Base-by-base conservation (phyloP, 2,113 vertebrate species). In the Phaethon lepturus region DNA sequence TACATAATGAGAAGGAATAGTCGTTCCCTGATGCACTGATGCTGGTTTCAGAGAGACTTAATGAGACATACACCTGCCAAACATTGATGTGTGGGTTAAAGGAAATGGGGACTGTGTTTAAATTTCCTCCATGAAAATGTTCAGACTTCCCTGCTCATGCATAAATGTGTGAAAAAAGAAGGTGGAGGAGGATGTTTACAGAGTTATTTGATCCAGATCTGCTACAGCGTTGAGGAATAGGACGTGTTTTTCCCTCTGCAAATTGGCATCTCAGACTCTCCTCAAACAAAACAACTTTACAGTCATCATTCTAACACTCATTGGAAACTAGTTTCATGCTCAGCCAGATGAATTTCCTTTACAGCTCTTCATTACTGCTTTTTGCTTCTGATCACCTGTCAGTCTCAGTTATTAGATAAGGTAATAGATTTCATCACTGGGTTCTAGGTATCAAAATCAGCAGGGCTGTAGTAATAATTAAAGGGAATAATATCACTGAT, bases 21-120 rank as follows among this genome's bases (percentile, higher is more conserved):
- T 23, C 93, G 53, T 42, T 95, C 55, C 62, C 58, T 86, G 50
- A 50, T 76, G 31, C 55, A 71, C n/a, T 88, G 66, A 31, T 55
- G 45, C 6, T 90, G 42, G 18, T 76, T 97, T 94, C 80, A 86
- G 53, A 90, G 62, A 88, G 20, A 31, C 38, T 91, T 95, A 95
- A 95, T 91, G 91, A 97, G 93, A 93, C 35, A 42, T 24, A 58
- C 53, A 93, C 66, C 73, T 95, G 80, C 69, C 81, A 89, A 88
- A 93, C 56, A 68, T 31, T 84, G 72, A 74, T 87, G 69, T 92
- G 35, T 33, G 64, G 90, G 31, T 91, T 93, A 79, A 95, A 91
- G 64, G 19, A 82, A 89, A 53, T 47, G 42, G 52, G 13, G 64
- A 44, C 44, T 55, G 24, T 31, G 28, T 68, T 95, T 87, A 75